phyloP scores from a whole-genome alignment of 2,113 vertebrate genomes.

The Spea multiplicata region DNA sequence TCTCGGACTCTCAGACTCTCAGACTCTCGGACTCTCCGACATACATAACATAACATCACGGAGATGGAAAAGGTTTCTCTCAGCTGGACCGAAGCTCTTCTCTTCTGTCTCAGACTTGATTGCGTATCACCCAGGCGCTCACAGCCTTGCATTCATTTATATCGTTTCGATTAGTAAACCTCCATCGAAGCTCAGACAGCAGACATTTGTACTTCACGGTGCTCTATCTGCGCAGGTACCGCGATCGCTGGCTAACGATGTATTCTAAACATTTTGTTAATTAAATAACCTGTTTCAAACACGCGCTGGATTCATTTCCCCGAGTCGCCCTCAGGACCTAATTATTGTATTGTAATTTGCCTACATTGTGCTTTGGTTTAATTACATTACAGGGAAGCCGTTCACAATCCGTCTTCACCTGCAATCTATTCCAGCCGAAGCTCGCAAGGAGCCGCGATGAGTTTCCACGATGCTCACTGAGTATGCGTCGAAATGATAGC shows the following conservation, averaged over 20 bases:
- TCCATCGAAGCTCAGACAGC: too few relatives aligned
- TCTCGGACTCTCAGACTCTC: too few relatives aligned
- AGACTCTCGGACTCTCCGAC: too few relatives aligned
- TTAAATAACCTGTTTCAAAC: slow-evolving; percentile 5
- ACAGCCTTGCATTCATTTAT: too few relatives aligned
- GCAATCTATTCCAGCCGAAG: slow-evolving; percentile 25
- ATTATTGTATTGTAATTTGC: slow-evolving; percentile 23
- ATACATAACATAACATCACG: too few relatives aligned
- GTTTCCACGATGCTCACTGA: not conserved
- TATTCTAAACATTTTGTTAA: slow-evolving; percentile 8
- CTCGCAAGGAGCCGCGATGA: not conserved
- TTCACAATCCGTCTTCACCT: slow-evolving; percentile 30
- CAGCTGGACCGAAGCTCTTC: too few relatives aligned
- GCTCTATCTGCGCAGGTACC: not conserved
- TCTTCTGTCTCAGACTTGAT: too few relatives aligned
- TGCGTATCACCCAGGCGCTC: too few relatives aligned
- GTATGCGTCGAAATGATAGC: not conserved
- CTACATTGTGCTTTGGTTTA: slow-evolving; percentile 20
- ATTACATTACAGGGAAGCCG: slow-evolving; percentile 17
- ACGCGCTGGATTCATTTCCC: not conserved
- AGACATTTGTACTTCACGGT: too few relatives aligned
- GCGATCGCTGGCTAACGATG: not conserved
- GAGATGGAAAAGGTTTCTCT: too few relatives aligned
- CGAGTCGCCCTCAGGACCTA: slow-evolving; percentile 4
- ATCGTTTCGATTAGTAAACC: too few relatives aligned